Base-by-base conservation (phyloP, 2,888 invertebrate genomes). In the Electrophaes corylata region DNA sequence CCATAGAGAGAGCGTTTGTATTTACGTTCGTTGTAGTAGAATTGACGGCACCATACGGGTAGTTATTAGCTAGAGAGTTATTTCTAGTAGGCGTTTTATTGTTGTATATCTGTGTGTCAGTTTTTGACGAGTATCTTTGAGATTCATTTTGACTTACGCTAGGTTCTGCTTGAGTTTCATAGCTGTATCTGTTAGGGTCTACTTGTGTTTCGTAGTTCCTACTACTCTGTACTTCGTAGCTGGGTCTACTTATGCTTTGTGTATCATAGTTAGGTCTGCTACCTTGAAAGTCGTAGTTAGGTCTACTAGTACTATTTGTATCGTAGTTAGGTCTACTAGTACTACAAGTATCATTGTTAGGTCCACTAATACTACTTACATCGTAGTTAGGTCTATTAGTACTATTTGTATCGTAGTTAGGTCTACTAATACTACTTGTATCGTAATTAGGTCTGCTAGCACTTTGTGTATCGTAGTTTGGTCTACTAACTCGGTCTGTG, bases 61-160 rank as follows among this genome's bases (percentile, higher is more conserved):
- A 66, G 45, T 71, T 78, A 60, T 71, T 74, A 39, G 59, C 41
- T 29, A 73, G 41, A 12, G 63, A 67, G 49, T 76, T 77, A 64
- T 67, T 80, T 63, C 68, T 72, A 60, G 70, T 82, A 31, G 72
- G 68, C 12, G 78, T 67, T 41, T 60, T 62, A 56, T 85, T 86
- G 60, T 86, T 88, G 60, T 83, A 86, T 20, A 73, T 35, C 43
- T 66, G 73, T 39, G 73, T 62, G 43, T 76, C 69, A 29, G 57
- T 53, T 51, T 69, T 67, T 8, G 78, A 72, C 6, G 78, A 72
- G 71, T 83, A 76, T 63, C 72, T 76, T 40, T 80, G 86, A 84
- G 87, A 84, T 85, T 88, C 88, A 53, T 70, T 77, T 31, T 62
- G 57, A 43, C 49, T 64, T 57, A 50, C 20, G 43, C 54, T 62